Base-by-base conservation (phyloP, 2,797 vertebrate species). In the Pygocentrus nattereri region DNA sequence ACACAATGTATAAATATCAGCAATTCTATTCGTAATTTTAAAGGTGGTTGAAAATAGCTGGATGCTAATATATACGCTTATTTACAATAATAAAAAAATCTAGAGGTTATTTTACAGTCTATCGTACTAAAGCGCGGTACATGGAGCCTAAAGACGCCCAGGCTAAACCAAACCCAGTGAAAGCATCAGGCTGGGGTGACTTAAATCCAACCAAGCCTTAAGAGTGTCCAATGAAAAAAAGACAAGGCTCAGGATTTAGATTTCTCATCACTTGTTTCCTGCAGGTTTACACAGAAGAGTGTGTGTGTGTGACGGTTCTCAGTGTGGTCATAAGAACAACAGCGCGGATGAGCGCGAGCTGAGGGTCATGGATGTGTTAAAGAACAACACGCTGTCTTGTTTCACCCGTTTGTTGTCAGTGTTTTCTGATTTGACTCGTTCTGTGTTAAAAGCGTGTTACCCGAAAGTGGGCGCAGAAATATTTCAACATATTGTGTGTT, bases 11-110 rank as follows among this genome's bases (percentile, higher is more conserved):
- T 85, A 90, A 88, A 87, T 89, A 87, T 82, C 74, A 85, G 83
- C 85, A 84, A 86, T 87, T 71, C 54, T 61, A 71, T 82, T 87
- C 67, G 85, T 61, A 75, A 84, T 87, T 91, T 90, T 78, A 61
- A 74, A 87, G 62, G 64, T 82, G 83, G 88, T 84, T 89, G 91
- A 89, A 90, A 92, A 92, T 87, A 90, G 76, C 47, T 41, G 52
- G 64, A 68, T 21, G 76, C 76, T 78, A 83, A 80, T 87, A 80
- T 85, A 86, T 85, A 83, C 59, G 52, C 87, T 89, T 91, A 90
- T 89, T 90, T 90, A 90, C 85, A 88, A 83, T 87, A 85, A 82
- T 86, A 78, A 74, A 62, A 61, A 86, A 84, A 70, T 74, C 85
- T 84, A 86, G 34, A 76, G 75, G 82, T 86, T 88, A 85, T 44